phyloP scores from a whole-genome alignment of 1,140 invertebrate genomes.

The Drosophila paulistorum region DNA sequence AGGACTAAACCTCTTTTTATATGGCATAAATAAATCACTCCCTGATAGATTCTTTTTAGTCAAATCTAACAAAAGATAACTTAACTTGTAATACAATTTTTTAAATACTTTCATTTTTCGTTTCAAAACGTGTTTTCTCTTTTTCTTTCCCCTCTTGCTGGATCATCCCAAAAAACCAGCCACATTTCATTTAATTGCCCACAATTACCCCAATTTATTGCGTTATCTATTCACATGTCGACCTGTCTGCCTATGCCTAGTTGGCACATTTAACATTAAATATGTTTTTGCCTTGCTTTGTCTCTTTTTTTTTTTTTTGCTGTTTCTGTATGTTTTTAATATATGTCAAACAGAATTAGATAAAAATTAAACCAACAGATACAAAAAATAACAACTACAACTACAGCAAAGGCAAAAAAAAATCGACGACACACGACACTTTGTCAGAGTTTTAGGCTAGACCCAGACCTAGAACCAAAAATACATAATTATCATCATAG shows the following conservation, averaged over 20 bases:
- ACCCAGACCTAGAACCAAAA: constrained; percentile 44
- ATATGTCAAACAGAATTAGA: constrained; percentile 66
- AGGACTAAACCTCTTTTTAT: neutral
- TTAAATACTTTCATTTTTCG: constrained; percentile 10
- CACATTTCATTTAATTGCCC: constrained; percentile 42
- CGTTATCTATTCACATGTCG: constrained; percentile 48
- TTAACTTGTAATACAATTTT: neutral
- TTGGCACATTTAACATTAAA: constrained; percentile 45
- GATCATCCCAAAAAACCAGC: constrained; percentile 1
- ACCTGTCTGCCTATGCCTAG: constrained; percentile 24
- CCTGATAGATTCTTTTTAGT: neutral
- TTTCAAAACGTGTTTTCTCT: neutral
- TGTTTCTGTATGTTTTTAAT: constrained; percentile 40
- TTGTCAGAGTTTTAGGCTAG: constrained; percentile 20
- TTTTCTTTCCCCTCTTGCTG: neutral
- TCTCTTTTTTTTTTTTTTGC: neutral
- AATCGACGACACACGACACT: constrained; percentile 23
- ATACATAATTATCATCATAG: constrained; percentile 58
- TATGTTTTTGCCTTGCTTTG: neutral
- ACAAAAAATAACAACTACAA: constrained; percentile 7
- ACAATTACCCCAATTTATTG: constrained; percentile 62
- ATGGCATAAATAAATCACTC: too few relatives aligned
- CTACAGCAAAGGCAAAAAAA: constrained; percentile 16
- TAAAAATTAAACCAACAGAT: constrained; percentile 68
- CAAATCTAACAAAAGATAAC: constrained; percentile 2